Evolutionary conservation across 2,888 invertebrate genomes (phyloP), one percentile per base, ranked within the genome.

Genomic region (Coenonympha glycerion): DNA sequence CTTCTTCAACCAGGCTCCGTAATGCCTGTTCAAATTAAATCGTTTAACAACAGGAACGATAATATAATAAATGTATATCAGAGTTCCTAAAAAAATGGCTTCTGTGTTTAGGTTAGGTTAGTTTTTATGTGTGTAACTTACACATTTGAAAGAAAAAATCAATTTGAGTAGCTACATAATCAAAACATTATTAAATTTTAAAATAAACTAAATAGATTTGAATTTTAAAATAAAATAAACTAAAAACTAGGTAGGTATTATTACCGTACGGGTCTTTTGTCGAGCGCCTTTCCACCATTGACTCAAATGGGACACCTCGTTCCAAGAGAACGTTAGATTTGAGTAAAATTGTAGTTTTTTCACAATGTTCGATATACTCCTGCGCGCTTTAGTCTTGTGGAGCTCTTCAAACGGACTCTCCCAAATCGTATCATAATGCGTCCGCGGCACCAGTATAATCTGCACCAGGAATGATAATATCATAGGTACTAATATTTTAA

Each of bases 1-100:
- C 96, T 18, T 91, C 91, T 56, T 92, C 90, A 15, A 96, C 88
- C 52, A 97, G 83, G 56, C 91, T 90, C 64, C 91, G 91, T 1
- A 96, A 89, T 1, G 92, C 90, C 79, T 90, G 4, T 8, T 19
- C 47, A 18, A 41, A 39, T 39, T 52, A 19, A 6, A 13, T 13
- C n/a, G n/a, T 31, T 47, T 26, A 21, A 3, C 15, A 15, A 13
- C 5, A 6, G 48, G 22, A 24, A 26, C 16, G 26, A 5, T 26
- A 19, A 3, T 2, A 24, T 6, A 8, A n/a, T 40, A 16, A 22
- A 6, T 4, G 11, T n/a, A n/a, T n/a, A n/a, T n/a, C n/a, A n/a
- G n/a, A n/a, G n/a, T n/a, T n/a, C n/a, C n/a, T n/a, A n/a, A n/a
- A n/a, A n/a, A n/a, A n/a, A n/a, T n/a, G n/a, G n/a, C n/a, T n/a